phyloP scores from a whole-genome alignment of 1,140 invertebrate species.

The Babylonia areolata region DNA sequence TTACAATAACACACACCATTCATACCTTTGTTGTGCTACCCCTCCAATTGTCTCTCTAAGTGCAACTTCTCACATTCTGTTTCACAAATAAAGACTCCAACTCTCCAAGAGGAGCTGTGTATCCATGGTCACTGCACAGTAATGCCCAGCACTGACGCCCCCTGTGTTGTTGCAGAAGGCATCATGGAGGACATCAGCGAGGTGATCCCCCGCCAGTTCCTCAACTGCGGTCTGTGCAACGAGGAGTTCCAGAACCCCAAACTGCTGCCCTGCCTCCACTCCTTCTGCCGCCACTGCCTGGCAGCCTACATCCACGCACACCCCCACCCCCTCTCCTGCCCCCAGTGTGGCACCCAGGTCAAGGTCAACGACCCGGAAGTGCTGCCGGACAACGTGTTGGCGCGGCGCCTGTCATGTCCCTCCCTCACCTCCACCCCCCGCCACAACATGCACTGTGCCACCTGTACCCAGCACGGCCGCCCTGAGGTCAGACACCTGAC shows the following conservation, averaged over 20 bases:
- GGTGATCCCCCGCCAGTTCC: slow-evolving; percentile 66
- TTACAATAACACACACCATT: too few relatives aligned
- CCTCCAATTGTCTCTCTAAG: too few relatives aligned
- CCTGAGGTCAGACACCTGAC: slow-evolving; percentile 40
- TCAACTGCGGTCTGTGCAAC: slow-evolving; percentile 70
- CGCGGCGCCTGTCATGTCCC: slow-evolving; percentile 59
- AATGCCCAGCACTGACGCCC: too few relatives aligned
- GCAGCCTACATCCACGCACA: slow-evolving; percentile 57
- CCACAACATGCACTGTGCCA: not conserved
- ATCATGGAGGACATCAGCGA: slow-evolving; percentile 63
- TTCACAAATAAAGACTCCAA: too few relatives aligned
- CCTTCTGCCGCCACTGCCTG: slow-evolving; percentile 91
- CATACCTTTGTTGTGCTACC: too few relatives aligned
- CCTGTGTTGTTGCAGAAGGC: slow-evolving; percentile 20
- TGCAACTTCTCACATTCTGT: too few relatives aligned
- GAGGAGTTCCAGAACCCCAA: slow-evolving; percentile 79
- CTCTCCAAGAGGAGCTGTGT: too few relatives aligned
- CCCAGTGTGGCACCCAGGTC: slow-evolving; percentile 62
- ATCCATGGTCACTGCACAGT: too few relatives aligned
- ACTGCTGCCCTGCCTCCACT: slow-evolving; percentile 92
- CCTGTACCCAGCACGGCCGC: slow-evolving; percentile 52
- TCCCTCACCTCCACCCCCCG: slow-evolving; percentile 8
- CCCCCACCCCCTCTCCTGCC: slow-evolving; percentile 58
- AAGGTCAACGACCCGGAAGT: slow-evolving; percentile 15
- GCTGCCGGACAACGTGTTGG: slow-evolving; percentile 64